phyloP scores from a whole-genome alignment of 2,888 invertebrate genomes.

The Syrphus vitripennis region DNA sequence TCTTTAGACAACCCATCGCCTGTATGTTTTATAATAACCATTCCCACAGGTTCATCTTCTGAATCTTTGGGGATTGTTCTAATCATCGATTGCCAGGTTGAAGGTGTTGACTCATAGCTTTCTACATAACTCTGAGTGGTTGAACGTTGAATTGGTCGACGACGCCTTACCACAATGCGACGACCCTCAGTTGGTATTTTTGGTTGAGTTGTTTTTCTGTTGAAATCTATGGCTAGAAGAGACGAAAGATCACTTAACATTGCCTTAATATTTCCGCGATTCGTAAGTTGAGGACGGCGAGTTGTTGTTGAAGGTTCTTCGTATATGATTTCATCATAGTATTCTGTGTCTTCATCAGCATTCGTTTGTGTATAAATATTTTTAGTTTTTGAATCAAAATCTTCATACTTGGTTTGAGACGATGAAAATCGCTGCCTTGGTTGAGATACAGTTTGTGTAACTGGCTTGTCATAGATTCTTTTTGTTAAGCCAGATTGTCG shows the following conservation, averaged over 20 bases:
- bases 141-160: conserved; percentile 45
- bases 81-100: conserved; percentile 33
- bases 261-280: conserved; percentile 76
- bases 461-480: background rate
- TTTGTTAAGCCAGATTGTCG: conserved; percentile 20
- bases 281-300: conserved; percentile 72
- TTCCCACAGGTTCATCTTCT: background rate
- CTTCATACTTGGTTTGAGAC: conserved; percentile 44
- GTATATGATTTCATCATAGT: conserved; percentile 73
- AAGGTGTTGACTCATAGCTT: conserved; percentile 16
- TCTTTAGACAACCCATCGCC: background rate
- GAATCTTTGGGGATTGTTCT: conserved; percentile 24
- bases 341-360: conserved; percentile 73
- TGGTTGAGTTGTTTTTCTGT: conserved; percentile 68
- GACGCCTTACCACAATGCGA: conserved; percentile 34
- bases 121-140: conserved; percentile 11
- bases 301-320: conserved; percentile 73
- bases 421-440: background rate
- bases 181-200: conserved; percentile 19
- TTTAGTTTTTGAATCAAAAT: conserved; percentile 62
- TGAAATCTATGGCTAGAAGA: conserved; percentile 76
- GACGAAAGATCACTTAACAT: conserved; percentile 77
- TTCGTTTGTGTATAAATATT: conserved; percentile 73
- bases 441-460: background rate
- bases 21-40: background rate